phyloP scores from a whole-genome alignment of 2,888 invertebrate genomes.

The Heliconius cydno region DNA sequence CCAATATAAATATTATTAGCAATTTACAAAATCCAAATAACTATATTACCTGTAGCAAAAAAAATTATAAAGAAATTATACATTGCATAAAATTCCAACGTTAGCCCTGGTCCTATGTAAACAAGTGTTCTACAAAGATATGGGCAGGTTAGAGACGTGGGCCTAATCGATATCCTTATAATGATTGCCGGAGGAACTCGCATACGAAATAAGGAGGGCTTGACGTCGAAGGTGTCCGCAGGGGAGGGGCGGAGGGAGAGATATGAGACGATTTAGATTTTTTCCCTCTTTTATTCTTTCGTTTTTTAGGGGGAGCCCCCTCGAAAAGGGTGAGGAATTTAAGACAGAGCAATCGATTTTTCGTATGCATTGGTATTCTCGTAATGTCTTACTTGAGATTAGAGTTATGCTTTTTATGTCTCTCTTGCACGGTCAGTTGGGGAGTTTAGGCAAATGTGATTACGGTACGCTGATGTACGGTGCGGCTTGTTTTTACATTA shows the following conservation, averaged over 20 bases:
- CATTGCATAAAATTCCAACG: conserved; percentile 26
- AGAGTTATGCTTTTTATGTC: conserved; percentile 74
- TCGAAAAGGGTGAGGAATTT: conserved; percentile 84
- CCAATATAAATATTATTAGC: neutral
- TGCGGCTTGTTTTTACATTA: conserved; percentile 25
- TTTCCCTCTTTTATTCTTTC: conserved; percentile 84
- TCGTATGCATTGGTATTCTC: conserved; percentile 83
- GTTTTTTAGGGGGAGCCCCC: conserved; percentile 83
- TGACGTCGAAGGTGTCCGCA: conserved; percentile 77
- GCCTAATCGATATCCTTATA: conserved; percentile 84
- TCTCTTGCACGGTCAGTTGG: conserved; percentile 40
- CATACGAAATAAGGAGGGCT: conserved; percentile 84
- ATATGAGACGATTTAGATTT: conserved; percentile 85
- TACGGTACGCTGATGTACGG: conserved; percentile 43
- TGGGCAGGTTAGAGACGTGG: conserved; percentile 80
- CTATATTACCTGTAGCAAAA: neutral
- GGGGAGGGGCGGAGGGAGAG: conserved; percentile 61
- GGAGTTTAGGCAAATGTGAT: conserved; percentile 33
- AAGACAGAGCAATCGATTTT: conserved; percentile 83
- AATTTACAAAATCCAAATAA: neutral
- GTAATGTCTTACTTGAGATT: conserved; percentile 83
- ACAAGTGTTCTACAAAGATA: conserved; percentile 74
- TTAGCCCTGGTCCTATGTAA: conserved; percentile 65
- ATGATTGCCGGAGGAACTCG: conserved; percentile 84
- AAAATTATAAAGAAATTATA: conserved; percentile 16